A percentile compares a stretch with the other conserved stretches of the same genome.
Evolutionary conservation across 2,797 vertebrate species (phyloP).

Genomic region (Myotis myotis): DNA sequence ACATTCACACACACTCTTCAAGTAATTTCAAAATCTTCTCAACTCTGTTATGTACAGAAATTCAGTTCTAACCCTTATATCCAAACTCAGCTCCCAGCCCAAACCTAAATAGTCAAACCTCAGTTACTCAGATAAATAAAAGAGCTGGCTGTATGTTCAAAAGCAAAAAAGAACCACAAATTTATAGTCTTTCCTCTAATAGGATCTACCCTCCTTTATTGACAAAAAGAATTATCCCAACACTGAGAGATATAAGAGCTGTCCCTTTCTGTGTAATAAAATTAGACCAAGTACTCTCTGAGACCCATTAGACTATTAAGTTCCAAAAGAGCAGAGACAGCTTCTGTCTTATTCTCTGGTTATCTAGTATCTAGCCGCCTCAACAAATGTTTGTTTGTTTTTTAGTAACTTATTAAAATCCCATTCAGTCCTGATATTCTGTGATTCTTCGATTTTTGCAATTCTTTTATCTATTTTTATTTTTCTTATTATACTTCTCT

Average conservation of each 20-base stretch:
- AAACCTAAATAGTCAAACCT: neutral
- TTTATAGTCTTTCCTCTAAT: neutral
- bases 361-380: neutral
- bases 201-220: neutral
- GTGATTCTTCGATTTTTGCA: constrained; percentile 30
- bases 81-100: neutral
- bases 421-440: neutral
- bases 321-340: neutral
- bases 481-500: neutral
- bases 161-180: constrained; percentile 22
- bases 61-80: neutral
- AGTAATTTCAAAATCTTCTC: constrained; percentile 14
- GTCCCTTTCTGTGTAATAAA: neutral
- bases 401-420: constrained; percentile 61
- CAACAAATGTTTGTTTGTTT: neutral
- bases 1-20: neutral
- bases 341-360: neutral
- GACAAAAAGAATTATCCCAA: neutral
- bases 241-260: neutral
- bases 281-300: neutral
- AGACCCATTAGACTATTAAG: neutral
- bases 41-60: neutral
- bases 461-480: constrained; percentile 4
- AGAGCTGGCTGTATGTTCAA: neutral
- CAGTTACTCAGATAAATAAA: neutral